These are phyloP conservation scores for Drosophila pectinifera DNA, from an alignment of 1,140 invertebrate species.

Conservation along the genomic window DNA sequence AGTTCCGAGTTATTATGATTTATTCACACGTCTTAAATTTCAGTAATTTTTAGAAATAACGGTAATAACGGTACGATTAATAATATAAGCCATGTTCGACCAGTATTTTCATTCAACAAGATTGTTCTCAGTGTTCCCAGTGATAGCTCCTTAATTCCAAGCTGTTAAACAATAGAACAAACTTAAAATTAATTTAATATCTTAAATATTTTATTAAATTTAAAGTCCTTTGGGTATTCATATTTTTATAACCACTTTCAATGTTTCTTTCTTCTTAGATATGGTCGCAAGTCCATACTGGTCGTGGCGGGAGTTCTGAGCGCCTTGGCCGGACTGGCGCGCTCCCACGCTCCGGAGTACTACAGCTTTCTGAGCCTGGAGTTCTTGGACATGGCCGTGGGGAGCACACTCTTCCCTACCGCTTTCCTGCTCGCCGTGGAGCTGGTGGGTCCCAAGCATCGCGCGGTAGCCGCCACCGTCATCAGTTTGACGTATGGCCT, in stretches of 20 bases:
- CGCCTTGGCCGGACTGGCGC: conserved; percentile 87
- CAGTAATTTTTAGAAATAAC: neutral
- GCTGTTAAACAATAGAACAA: too few species aligned
- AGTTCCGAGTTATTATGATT: neutral
- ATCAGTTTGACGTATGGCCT: conserved; percentile 89
- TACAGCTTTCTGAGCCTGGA: conserved; percentile 88
- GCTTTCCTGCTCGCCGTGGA: conserved; percentile 90
- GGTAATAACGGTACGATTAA: neutral
- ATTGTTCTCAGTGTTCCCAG: too few species aligned
- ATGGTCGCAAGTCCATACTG: conserved; percentile 88
- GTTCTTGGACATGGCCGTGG: conserved; percentile 87
- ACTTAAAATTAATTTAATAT: neutral
- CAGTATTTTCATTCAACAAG: too few species aligned
- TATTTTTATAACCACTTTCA: too few species aligned
- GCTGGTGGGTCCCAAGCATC: conserved; percentile 89
- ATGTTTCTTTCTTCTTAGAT: conserved; percentile 82
- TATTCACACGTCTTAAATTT: neutral
- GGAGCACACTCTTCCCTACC: conserved; percentile 88
- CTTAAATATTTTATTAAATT: neutral
- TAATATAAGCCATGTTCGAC: too few species aligned
- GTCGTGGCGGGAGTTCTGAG: conserved; percentile 86
- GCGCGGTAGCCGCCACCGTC: conserved; percentile 90
- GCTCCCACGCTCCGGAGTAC: conserved; percentile 88
- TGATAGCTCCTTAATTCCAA: neutral
- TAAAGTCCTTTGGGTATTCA: neutral